Base-by-base conservation (phyloP, 2,888 invertebrate genomes). In the Xylota sylvarum region DNA sequence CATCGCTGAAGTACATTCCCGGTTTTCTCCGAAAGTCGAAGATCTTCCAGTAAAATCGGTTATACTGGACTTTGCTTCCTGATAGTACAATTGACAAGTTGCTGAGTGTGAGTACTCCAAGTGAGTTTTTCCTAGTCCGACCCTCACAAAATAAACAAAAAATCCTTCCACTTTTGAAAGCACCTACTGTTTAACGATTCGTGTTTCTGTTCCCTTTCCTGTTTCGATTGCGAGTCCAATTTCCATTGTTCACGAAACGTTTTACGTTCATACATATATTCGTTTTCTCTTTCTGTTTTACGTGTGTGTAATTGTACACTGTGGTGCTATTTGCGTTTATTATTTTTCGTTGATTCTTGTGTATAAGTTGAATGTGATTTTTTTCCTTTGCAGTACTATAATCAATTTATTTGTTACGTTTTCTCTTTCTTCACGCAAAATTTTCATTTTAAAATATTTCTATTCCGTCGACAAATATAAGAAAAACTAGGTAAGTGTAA, bases 321-420 rank as follows among this genome's bases (percentile, higher is more conserved):
- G 67, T 73, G 69, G 56, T 74, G 74, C 81, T 80, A 85, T 85
- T 82, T 86, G 73, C 73, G 69, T 78, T 86, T 85, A 85, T 86
- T 86, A 86, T 86, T 86, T 86, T 86, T 78, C 86, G 86, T 86
- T 86, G 77, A 62, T 77, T 82, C 77, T 77, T 86, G 86, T 86
- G 77, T 86, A 81, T 86, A 81, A 81, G 86, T 86, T 86, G 67
- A 73, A 82, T 86, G 77, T 82, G 77, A 78, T 82, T 82, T 62
- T 84, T 84, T 84, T 86, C 60, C 72, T 60, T 85, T 82, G 72
- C 72, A 77, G 50, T 69, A 67, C 67, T 69, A 40, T 62, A 81
- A 81, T 67, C 48, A 56, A 69, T 78, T 86, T 82, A 86, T 82
- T 82, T 82, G 64, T 85, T 76, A 81, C 81, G 74, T 84, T 84